These are phyloP conservation scores for Pristiophorus japonicus DNA, from an alignment of 2,113 vertebrate species.

Conservation along the genomic window DNA sequence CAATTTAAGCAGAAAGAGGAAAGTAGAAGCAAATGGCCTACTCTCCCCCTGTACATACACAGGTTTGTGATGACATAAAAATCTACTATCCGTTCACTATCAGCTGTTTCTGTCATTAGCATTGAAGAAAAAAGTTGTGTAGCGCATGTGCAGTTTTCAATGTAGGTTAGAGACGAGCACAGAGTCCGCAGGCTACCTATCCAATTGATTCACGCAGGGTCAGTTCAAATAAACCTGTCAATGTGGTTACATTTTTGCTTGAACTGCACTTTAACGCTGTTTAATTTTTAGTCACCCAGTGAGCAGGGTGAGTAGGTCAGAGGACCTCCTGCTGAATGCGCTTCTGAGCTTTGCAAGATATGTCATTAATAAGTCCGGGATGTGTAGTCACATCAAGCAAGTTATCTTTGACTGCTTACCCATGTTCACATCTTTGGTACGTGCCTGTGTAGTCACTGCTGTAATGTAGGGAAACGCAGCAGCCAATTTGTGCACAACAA, in stretches of 20 bases:
- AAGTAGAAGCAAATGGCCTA: background rate
- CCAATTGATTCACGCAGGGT: background rate
- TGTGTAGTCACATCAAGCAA: background rate
- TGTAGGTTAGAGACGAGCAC: background rate
- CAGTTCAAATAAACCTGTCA: background rate
- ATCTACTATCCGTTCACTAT: background rate
- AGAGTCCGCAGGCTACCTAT: background rate
- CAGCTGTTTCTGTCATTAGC: background rate
- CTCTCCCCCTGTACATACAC: background rate
- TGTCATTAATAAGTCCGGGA: background rate
- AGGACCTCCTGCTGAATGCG: background rate
- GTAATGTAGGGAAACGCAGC: background rate
- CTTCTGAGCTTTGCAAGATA: background rate
- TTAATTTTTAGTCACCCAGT: background rate
- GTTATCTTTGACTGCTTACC: constrained; percentile 1
- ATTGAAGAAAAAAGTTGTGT: background rate
- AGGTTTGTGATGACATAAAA: background rate
- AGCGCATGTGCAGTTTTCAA: background rate
- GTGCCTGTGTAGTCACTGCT: background rate
- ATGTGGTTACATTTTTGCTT: constrained; percentile 2
- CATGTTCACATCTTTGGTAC: background rate
- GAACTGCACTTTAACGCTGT: background rate
- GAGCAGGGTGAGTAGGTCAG: background rate
- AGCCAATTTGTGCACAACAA: background rate
- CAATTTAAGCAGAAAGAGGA: background rate